Evolutionary conservation across 2,888 invertebrate species (phyloP).

Genomic region (Euproctis similis): DNA sequence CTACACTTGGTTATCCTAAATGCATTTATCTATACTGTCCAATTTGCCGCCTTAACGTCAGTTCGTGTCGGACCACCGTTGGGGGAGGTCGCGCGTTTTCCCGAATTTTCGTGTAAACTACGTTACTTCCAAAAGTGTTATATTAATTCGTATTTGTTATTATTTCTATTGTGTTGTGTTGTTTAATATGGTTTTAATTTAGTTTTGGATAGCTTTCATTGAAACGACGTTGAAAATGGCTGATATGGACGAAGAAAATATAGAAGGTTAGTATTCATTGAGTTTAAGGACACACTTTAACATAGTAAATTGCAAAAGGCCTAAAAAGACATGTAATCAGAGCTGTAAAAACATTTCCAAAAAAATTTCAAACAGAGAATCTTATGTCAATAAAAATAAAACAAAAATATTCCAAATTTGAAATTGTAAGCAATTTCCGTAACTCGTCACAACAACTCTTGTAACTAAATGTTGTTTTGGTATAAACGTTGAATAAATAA

Average conservation of each 20-base stretch:
- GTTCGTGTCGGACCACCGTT: constrained; percentile 21
- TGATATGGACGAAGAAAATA: constrained; percentile 47
- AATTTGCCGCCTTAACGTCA: constrained; percentile 13
- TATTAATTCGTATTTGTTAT: constrained; percentile 7
- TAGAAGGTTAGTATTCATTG: constrained; percentile 35
- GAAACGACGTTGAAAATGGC: constrained; percentile 31
- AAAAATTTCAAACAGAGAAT: too few relatives aligned
- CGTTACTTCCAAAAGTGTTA: constrained; percentile 23
- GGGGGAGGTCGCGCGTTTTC: constrained; percentile 28
- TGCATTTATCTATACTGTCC: too few relatives aligned
- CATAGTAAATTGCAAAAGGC: background rate
- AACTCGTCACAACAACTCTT: too few relatives aligned
- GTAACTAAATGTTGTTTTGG: too few relatives aligned
- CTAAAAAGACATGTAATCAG: too few relatives aligned
- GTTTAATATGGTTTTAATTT: constrained; percentile 24
- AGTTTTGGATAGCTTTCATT: constrained; percentile 25
- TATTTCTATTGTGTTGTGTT: constrained; percentile 21
- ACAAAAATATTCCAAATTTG: too few relatives aligned
- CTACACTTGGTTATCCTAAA: too few relatives aligned
- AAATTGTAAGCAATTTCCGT: too few relatives aligned
- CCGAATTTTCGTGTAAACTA: constrained; percentile 25
- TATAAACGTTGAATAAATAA: too few relatives aligned
- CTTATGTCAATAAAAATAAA: too few relatives aligned
- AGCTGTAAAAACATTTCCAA: too few relatives aligned
- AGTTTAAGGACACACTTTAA: background rate